Evolutionary conservation across 2,797 vertebrate species (phyloP).

Genomic region (Chromis chromis): DNA sequence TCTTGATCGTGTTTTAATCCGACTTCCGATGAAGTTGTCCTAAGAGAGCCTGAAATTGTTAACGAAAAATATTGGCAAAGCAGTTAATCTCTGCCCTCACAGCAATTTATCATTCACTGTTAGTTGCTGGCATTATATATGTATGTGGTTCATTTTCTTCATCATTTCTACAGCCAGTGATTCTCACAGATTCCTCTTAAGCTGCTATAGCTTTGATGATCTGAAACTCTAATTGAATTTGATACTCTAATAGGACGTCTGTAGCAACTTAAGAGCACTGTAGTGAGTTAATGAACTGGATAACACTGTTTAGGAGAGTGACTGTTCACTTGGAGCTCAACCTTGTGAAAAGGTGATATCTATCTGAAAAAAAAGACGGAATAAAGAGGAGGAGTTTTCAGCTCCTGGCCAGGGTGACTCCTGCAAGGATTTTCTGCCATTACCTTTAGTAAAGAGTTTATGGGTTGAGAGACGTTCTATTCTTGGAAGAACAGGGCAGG

Average conservation of each 20-base stretch:
- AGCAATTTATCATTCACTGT: slow-evolving; percentile 33
- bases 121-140: slow-evolving; percentile 7
- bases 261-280: slow-evolving; percentile 17
- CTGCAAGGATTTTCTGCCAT: slow-evolving; percentile 76
- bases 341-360: slow-evolving; percentile 46
- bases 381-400: slow-evolving; percentile 44
- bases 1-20: slow-evolving; percentile 45
- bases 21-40: slow-evolving; percentile 35
- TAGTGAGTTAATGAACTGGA: slow-evolving; percentile 38
- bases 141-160: slow-evolving; percentile 10
- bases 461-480: slow-evolving; percentile 68
- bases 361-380: slow-evolving; percentile 30
- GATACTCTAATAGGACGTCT: slow-evolving; percentile 24
- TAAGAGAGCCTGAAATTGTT: slow-evolving; percentile 22
- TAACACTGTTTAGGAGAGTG: slow-evolving; percentile 39
- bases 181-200: slow-evolving; percentile 1
- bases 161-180: slow-evolving; percentile 9
- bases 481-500: slow-evolving; percentile 63
- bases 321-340: slow-evolving; percentile 42
- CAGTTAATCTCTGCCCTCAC: slow-evolving; percentile 28
- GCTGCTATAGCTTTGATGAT: slow-evolving; percentile 28
- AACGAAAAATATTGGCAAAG: slow-evolving; percentile 22
- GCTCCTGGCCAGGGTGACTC: slow-evolving; percentile 63
- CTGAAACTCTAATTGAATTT: slow-evolving; percentile 37
- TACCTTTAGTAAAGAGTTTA: slow-evolving; percentile 61